Evolutionary conservation across 2,888 invertebrate species (phyloP).

Genomic region (Norana najaformis): DNA sequence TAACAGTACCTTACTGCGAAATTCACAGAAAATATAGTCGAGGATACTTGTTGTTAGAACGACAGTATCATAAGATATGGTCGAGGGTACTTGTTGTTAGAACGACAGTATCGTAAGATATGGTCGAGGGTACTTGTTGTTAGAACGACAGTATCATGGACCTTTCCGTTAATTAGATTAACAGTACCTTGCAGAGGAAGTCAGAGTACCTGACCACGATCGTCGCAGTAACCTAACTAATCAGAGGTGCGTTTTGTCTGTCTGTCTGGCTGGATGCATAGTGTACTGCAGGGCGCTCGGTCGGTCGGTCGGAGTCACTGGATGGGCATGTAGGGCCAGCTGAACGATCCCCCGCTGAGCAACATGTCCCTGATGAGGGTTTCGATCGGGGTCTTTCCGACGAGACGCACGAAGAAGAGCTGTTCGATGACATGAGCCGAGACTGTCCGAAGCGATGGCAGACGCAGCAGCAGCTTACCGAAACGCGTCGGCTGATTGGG

Average conservation of each 20-base stretch:
- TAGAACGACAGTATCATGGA: neutral
- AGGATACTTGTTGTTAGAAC: no score
- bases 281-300: conserved; percentile 64
- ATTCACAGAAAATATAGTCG: neutral
- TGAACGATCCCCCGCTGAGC: conserved; percentile 91
- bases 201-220: no score
- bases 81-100: no score
- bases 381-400: conserved; percentile 96
- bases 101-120: no score
- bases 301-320: conserved; percentile 83
- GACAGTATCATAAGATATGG: no score
- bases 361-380: conserved; percentile 96
- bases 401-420: conserved; percentile 93
- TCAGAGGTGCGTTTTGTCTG: no score
- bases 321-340: conserved; percentile 87
- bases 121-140: neutral
- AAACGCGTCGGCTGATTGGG: conserved; percentile 95
- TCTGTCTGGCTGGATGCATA: neutral
- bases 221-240: no score
- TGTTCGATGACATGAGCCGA: conserved; percentile 94
- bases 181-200: neutral
- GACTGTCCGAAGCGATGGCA: conserved; percentile 90
- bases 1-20: neutral
- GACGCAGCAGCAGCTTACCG: conserved; percentile 86
- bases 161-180: neutral